Conservation (phyloP, 1,140 invertebrate species). For the Asobara japonica region DNA sequence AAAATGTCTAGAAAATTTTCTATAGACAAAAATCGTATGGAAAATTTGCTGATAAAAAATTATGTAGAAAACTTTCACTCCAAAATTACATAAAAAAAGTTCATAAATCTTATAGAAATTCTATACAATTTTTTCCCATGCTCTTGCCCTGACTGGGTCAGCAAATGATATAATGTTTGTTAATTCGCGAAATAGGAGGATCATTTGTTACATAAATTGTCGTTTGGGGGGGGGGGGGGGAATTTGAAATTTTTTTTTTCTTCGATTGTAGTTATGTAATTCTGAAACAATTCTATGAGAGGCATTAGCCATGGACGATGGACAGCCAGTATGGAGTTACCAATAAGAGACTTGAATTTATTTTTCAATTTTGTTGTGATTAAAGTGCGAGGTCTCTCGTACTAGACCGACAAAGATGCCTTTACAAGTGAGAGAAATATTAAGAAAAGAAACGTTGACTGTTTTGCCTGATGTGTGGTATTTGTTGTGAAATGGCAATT, state of each 20-base stretch:
- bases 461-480: conserved; percentile 46
- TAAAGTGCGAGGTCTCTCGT: conserved; percentile 5
- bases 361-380: conserved; percentile 17
- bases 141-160: too few relatives aligned
- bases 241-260: background rate
- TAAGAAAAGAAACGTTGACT: conserved; percentile 35
- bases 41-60: too few relatives aligned
- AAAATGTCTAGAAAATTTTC: too few relatives aligned
- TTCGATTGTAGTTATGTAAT: background rate
- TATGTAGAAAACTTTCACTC: too few relatives aligned
- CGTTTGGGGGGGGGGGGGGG: too few relatives aligned
- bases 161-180: too few relatives aligned
- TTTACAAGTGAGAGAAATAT: conserved; percentile 21
- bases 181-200: too few relatives aligned
- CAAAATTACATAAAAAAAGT: too few relatives aligned
- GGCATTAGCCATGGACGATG: background rate
- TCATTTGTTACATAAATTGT: too few relatives aligned
- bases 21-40: too few relatives aligned
- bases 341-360: background rate
- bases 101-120: too few relatives aligned
- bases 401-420: conserved; percentile 26
- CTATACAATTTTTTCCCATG: too few relatives aligned
- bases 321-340: background rate
- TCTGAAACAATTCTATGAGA: background rate
- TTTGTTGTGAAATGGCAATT: conserved; percentile 42